Evolutionary conservation across 2,113 vertebrate genomes (phyloP), one percentile per base, ranked within the genome.

Genomic region (Cisticola juncidis): DNA sequence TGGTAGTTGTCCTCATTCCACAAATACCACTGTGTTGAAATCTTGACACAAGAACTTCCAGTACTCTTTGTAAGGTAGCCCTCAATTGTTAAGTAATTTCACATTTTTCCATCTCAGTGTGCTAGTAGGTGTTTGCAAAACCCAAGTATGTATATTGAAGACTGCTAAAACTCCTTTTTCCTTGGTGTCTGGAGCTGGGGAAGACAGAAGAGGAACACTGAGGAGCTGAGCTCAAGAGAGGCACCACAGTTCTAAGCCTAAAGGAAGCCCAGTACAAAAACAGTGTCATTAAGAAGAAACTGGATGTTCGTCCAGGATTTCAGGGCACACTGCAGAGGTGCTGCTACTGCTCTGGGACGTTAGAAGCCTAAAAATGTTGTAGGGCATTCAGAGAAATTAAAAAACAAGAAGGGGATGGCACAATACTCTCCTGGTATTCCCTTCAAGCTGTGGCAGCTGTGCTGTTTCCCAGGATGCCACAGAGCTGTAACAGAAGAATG

Each of bases 1-100:
- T 0, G 0, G 11, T 7, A 45, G 11, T 4, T 62, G 4, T 48
- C 22, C 24, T 72, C 14, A 50, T 73, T n/a, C n/a, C 11, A 2
- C 47, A 90, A 74, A 68, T 60, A 51, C 35, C 76, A 31, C 26
- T 22, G 5, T 28, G 35, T n/a, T 73, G 78, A 60, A 69, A 36
- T 65, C 7, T 35, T 31, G 71, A 22, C 45, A 48, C 12, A 80
- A 84, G n/a, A 28, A 57, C 20, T 79, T 74, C 22, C 9, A 36
- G 14, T 79, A 23, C 5, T 13, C 69, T 90, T 60, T 42, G 11
- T 44, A 80, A 45, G 14, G 10, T 35, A 47, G 25, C 12, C 62
- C 10, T 10, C 14, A 26, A 42, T 6, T 36, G 16, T 42, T 62
- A 18, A 38, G 21, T 35, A 36, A 70, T 61, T 94, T 88, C 45